Percentiles rank a stretch among this genome's conserved stretches.
Conservation (phyloP, 2,797 vertebrate genomes). For the Phylloscopus collybita region DNA sequence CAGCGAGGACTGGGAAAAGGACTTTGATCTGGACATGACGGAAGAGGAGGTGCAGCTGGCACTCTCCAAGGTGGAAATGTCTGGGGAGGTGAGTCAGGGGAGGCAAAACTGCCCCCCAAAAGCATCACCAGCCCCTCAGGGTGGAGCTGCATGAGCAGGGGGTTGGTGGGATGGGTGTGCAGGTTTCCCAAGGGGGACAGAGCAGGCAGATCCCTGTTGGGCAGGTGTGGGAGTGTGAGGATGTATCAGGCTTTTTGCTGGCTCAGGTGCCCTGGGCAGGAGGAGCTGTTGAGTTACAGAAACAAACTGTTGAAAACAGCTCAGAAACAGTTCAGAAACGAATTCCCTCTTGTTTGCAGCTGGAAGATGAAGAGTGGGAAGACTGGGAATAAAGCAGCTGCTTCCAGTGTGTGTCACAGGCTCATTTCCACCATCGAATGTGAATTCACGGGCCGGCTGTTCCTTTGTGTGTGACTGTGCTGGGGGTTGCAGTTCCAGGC, state of each 20-base stretch:
- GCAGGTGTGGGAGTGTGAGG: not conserved
- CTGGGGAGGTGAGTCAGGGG: constrained; percentile 85
- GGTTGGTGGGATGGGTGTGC: not conserved
- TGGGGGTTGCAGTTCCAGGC: constrained; percentile 34
- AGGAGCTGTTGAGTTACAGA: not conserved
- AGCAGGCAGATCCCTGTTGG: not conserved
- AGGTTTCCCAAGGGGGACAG: not conserved
- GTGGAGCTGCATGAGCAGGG: not conserved
- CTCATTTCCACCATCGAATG: constrained; percentile 56
- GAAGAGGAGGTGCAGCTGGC: constrained; percentile 97
- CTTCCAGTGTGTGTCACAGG: constrained; percentile 42
- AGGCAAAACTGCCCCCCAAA: not conserved
- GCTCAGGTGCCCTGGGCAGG: not conserved
- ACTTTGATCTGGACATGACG: constrained; percentile 98
- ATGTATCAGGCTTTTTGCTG: not conserved
- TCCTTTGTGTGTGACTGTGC: constrained; percentile 67
- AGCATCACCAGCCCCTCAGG: not conserved
- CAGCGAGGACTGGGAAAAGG: constrained; percentile 99
- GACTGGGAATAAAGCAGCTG: constrained; percentile 88
- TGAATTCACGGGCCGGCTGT: constrained; percentile 42
- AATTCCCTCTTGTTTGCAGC: constrained; percentile 73
- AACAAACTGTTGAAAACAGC: not conserved
- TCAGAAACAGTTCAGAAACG: not conserved
- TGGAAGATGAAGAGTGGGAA: constrained; percentile 97
- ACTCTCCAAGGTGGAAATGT: constrained; percentile 87